phyloP scores from a whole-genome alignment of 2,113 vertebrate species.

The Neogale vison region DNA sequence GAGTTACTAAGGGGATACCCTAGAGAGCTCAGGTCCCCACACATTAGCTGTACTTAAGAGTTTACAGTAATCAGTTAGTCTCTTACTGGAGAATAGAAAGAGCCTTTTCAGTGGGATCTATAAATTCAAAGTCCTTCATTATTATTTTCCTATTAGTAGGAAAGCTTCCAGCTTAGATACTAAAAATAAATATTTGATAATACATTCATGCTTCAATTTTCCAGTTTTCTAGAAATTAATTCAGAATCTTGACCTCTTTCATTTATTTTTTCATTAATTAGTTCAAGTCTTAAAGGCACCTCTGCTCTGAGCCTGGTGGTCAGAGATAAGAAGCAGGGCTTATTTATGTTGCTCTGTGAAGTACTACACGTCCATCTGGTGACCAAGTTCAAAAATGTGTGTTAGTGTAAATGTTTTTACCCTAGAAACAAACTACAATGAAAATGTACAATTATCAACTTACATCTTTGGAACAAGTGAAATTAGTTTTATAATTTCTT shows the following conservation, averaged over 20 bases:
- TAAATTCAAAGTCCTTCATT: neutral
- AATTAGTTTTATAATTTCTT: neutral
- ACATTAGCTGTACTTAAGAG: neutral
- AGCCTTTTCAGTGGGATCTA: neutral
- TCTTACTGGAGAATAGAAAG: neutral
- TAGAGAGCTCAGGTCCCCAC: neutral
- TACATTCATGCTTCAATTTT: neutral
- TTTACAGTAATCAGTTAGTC: neutral
- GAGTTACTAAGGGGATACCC: neutral
- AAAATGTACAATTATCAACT: neutral
- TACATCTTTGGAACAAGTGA: conserved; percentile 15
- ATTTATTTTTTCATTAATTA: neutral
- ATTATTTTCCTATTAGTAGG: neutral
- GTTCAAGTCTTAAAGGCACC: neutral
- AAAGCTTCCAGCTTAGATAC: neutral
- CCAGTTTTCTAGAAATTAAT: conserved; percentile 24
- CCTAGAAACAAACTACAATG: neutral
- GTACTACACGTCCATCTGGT: neutral
- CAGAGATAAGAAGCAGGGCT: conserved; percentile 49
- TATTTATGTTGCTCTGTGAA: conserved; percentile 26
- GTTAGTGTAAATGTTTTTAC: neutral
- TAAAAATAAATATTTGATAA: neutral
- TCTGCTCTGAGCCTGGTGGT: conserved; percentile 50
- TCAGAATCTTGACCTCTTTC: neutral
- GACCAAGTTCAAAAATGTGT: neutral